Evolutionary conservation across 1,140 invertebrate genomes (phyloP), one percentile per base, ranked within the genome.

Genomic region (Eurosta solidaginis): DNA sequence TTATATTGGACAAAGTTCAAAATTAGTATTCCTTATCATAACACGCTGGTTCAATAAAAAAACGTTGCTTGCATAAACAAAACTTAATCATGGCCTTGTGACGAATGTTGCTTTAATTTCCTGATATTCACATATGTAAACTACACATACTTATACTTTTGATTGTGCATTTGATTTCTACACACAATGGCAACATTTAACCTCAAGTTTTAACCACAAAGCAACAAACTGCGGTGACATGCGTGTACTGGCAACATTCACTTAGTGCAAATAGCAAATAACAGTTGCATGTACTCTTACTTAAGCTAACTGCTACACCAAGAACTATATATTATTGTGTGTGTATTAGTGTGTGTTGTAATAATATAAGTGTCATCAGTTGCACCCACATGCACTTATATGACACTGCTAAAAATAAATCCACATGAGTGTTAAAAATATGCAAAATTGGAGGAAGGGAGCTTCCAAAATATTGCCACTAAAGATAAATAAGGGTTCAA

Each of bases 191-290:
- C 59, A 68, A 40, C n/a, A 20, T 0, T 42, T 22, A 68, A 63
- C 27, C 59, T 20, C n/a, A 68, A n/a, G 59, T 68, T 22, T 17
- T n/a, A 68, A 68, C 59, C 33, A 9, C 59, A 68, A 68, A 68
- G 14, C 59, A 68, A 33, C 33, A 68, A 68, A 68, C 59, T 42
- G 59, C 59, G 59, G 59, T 68, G 59, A 20, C 59, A 40, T 68
- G 36, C 59, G n/a, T 68, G 59, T 68, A 20, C 17, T 68, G 33
- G 59, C 59, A 68, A 68, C 59, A 68, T 68, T 68, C 59, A 68
- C 36, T 68, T 68, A 68, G 33, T 20, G 59, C 59, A 40, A 68
- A 42, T n/a, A n/a, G n/a, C 59, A 68, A 40, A 68, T 68, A 68
- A 68, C 59, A 6, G 59, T 68, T 68, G 14, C n/a, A 40, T 42